Evolutionary conservation across 2,113 vertebrate genomes (phyloP).

Genomic region (Accipiter virgatus): DNA sequence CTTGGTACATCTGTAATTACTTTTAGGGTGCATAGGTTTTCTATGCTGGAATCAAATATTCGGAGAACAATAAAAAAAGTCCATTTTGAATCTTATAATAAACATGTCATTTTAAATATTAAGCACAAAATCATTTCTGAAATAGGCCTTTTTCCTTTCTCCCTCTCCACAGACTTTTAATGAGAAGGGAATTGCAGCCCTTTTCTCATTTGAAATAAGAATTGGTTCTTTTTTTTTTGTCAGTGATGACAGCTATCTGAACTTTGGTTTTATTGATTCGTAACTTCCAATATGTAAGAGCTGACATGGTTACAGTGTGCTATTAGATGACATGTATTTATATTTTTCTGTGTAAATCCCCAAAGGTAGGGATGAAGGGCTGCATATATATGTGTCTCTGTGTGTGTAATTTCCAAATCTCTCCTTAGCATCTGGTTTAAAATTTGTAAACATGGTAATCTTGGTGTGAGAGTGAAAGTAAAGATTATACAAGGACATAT

Average conservation of each 20-base stretch:
- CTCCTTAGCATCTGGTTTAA: background rate
- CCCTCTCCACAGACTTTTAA: background rate
- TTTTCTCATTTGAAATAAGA: background rate
- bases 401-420: background rate
- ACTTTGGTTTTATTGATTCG: background rate
- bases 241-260: background rate
- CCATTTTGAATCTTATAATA: background rate
- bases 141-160: background rate
- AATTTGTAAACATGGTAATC: background rate
- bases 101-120: background rate
- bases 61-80: background rate
- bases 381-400: fast-evolving
- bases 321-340: background rate
- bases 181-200: background rate
- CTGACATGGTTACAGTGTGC: background rate
- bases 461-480: background rate
- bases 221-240: background rate
- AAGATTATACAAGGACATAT: background rate
- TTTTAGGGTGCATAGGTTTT: background rate
- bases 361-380: background rate
- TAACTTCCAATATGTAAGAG: background rate
- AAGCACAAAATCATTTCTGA: background rate
- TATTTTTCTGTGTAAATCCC: background rate
- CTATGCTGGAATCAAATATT: background rate
- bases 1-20: background rate